Percentiles rank a stretch among this genome's conserved stretches.
These are phyloP conservation scores for Acanthosoma haemorrhoidale DNA, from an alignment of 2,888 invertebrate genomes.

Conservation along the genomic window DNA sequence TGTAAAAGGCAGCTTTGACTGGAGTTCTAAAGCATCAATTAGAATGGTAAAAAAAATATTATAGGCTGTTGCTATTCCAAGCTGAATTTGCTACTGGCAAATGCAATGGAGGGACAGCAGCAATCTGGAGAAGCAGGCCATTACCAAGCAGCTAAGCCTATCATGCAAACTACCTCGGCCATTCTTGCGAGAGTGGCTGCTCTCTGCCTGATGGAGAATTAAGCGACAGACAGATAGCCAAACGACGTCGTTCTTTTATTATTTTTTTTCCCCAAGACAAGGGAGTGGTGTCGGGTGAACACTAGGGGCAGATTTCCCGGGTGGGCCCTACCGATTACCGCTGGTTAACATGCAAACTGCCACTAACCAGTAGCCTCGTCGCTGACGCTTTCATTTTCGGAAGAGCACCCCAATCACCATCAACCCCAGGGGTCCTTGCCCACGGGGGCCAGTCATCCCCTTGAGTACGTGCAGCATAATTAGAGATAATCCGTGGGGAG, in stretches of 20 bases:
- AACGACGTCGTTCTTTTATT: background rate
- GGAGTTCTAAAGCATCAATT: too few relatives aligned
- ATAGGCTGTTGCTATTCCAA: too few relatives aligned
- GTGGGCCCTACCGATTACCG: background rate
- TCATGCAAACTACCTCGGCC: background rate
- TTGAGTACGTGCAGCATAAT: slow-evolving; percentile 6
- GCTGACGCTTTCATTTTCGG: background rate
- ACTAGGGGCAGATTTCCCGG: slow-evolving; percentile 3
- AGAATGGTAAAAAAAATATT: too few relatives aligned
- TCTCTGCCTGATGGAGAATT: background rate
- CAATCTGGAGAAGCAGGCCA: background rate
- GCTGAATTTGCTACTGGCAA: too few relatives aligned
- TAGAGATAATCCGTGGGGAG: background rate
- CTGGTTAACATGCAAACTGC: slow-evolving; percentile 20
- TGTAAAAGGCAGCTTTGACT: too few relatives aligned
- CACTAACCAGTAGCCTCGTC: background rate
- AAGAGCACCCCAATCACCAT: background rate
- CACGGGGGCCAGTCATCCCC: background rate
- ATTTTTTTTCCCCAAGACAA: background rate
- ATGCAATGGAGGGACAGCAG: too few relatives aligned
- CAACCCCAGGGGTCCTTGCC: background rate
- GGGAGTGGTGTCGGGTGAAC: background rate
- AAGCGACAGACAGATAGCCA: background rate
- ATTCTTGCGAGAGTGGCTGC: background rate
- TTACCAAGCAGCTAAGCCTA: background rate